Conservation (phyloP, 2,113 vertebrate genomes). For the Steatornis caripensis region DNA sequence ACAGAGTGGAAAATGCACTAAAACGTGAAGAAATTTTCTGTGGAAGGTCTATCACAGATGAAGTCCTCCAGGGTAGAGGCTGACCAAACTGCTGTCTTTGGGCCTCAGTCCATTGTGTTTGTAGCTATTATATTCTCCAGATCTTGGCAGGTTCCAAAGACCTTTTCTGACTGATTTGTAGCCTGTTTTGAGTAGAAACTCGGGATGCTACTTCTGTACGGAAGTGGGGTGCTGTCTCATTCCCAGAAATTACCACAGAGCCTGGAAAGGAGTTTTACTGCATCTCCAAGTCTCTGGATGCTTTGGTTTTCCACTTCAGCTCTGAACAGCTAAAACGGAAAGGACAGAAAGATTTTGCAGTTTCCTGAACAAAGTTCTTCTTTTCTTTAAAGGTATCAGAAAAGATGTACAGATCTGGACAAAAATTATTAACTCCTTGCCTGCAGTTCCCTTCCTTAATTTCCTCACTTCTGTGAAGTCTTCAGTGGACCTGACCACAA, state of each 20-base stretch:
- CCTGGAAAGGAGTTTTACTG: not conserved
- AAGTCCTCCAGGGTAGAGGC: not conserved
- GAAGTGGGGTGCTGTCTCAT: not conserved
- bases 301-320: not conserved
- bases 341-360: not conserved
- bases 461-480: not conserved
- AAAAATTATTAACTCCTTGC: not conserved
- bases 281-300: not conserved
- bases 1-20: not conserved
- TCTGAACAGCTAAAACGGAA: not conserved
- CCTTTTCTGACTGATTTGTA: not conserved
- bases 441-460: not conserved
- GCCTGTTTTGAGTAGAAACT: not conserved
- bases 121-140: not conserved
- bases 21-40: not conserved
- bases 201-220: accelerated
- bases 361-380: not conserved
- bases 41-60: not conserved
- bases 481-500: not conserved
- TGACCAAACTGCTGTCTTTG: not conserved
- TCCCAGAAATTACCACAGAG: not conserved
- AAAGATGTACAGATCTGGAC: not conserved
- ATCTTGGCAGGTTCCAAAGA: not conserved
- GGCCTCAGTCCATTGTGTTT: not conserved
- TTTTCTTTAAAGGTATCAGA: not conserved